Percentiles rank a stretch among this genome's conserved stretches.
Conservation (phyloP, 2,113 vertebrate genomes). For the Notothenia coriiceps region DNA sequence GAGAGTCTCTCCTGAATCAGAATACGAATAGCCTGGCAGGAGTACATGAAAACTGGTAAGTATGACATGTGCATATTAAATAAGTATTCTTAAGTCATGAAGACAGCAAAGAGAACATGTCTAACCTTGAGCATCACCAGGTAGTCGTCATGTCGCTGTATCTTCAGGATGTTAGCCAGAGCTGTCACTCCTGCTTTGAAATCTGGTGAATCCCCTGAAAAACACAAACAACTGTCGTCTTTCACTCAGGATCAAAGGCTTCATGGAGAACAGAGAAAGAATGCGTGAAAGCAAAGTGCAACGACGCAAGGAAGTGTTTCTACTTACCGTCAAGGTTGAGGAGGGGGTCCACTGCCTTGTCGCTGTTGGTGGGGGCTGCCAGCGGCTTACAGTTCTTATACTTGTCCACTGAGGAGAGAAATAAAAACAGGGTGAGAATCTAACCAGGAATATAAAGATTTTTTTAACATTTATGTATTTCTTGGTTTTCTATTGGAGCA, state of each 20-base stretch:
- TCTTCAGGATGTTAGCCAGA: conserved; percentile 94
- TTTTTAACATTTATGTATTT: no score
- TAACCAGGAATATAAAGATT: no score
- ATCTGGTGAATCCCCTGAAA: conserved; percentile 92
- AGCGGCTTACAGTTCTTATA: conserved; percentile 91
- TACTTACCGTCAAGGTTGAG: conserved; percentile 93
- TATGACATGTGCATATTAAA: neutral
- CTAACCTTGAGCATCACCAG: conserved; percentile 96
- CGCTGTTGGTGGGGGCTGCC: conserved; percentile 81
- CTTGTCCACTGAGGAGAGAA: conserved; percentile 88
- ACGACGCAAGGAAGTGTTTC: neutral
- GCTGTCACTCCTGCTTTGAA: conserved; percentile 97
- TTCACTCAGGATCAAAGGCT: neutral
- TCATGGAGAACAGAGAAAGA: no score
- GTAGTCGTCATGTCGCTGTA: conserved; percentile 96
- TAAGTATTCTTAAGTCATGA: neutral
- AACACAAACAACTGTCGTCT: neutral
- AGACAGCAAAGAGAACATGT: no score
- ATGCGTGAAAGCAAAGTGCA: neutral
- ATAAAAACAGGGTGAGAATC: neutral
- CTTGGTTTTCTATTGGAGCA: no score
- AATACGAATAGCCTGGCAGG: conserved; percentile 92
- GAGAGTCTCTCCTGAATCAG: conserved; percentile 95
- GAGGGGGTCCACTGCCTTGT: conserved; percentile 89
- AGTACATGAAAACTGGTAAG: neutral